Base-by-base conservation (phyloP, 2,113 vertebrate species). In the Bambusicola thoracicus region DNA sequence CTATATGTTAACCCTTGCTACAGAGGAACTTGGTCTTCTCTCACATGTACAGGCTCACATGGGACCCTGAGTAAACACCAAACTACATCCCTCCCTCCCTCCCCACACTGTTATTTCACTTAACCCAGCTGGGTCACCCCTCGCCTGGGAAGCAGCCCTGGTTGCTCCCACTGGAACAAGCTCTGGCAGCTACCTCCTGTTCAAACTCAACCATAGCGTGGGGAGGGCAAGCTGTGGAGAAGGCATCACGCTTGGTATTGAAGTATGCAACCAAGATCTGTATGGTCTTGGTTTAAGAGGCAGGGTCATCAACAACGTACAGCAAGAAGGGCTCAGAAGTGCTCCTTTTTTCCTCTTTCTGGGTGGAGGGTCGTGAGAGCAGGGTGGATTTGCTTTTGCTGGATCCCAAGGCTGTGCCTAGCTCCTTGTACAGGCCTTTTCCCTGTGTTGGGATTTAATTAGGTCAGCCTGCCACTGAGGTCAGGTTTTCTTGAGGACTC, bases 111-210 rank as follows among this genome's bases (percentile, higher is more conserved):
- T 25, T 77, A 34, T 74, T 91, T 70, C 65, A 66, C 32, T 93
- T 70, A 49, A 74, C 44, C 29, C 63, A 77, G 25, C 32, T 70
- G 58, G 55, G 73, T 40, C 38, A 25, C 32, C 10, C 2, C 5
- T 18, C 34, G 82, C 55, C 72, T 96, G 94, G 79, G 85, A 94
- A 96, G 38, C 41, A 90, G 41, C 14, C 17, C 82, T 74, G 13
- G 24, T 51, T 85, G 9, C 84, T 92, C 85, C 46, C 65, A 61
- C 58, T 48, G 34, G 88, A 63, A 90, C 0, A 1, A 83, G 46
- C 65, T 59, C 38, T 84, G 59, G 34, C 72, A 90, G 74, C 68
- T 74, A 44, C 59, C 90, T 38, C 82, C 56, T 55, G n/a, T 53
- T 82, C 48, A 80, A 79, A 36, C 22, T n/a, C 22, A 90, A 62